Conservation (phyloP, 2,797 vertebrate species). For the Hippoglossus hippoglossus region DNA sequence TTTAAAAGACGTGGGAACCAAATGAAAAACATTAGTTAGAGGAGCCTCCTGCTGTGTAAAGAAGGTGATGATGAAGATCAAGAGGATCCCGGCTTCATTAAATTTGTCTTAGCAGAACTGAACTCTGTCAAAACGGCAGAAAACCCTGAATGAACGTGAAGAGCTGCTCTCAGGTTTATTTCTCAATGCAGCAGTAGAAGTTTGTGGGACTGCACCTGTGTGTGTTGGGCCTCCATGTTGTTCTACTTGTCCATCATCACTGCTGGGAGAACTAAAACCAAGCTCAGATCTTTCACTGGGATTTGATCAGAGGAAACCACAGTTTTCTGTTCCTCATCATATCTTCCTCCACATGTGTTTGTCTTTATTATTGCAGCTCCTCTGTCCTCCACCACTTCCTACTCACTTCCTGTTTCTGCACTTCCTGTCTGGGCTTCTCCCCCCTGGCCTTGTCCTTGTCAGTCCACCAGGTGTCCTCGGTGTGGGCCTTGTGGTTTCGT, state of each 20-base stretch:
- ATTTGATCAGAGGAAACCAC: slow-evolving; percentile 14
- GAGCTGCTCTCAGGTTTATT: too few species aligned
- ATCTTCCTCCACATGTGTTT: background rate
- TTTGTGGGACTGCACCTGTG: too few species aligned
- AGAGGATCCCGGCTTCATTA: too few species aligned
- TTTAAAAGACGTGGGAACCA: too few species aligned
- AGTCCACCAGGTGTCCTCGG: slow-evolving; percentile 12
- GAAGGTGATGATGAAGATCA: too few species aligned
- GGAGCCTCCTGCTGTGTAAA: too few species aligned
- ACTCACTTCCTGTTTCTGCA: background rate
- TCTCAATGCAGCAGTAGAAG: too few species aligned
- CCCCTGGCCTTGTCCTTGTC: background rate
- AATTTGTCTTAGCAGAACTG: too few species aligned
- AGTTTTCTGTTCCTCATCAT: background rate
- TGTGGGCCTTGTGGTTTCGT: too few species aligned
- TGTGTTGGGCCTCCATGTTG: slow-evolving; percentile 2
- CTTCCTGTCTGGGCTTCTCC: background rate
- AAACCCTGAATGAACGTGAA: too few species aligned
- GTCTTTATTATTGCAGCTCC: too few species aligned
- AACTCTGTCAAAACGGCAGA: background rate
- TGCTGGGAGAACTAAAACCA: background rate
- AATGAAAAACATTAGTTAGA: too few species aligned
- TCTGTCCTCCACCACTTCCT: background rate
- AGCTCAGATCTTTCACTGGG: background rate
- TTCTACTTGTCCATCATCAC: background rate